Evolutionary conservation across 2,113 vertebrate species (phyloP), one percentile per base, ranked within the genome.

Genomic region (Numenius arquata): DNA sequence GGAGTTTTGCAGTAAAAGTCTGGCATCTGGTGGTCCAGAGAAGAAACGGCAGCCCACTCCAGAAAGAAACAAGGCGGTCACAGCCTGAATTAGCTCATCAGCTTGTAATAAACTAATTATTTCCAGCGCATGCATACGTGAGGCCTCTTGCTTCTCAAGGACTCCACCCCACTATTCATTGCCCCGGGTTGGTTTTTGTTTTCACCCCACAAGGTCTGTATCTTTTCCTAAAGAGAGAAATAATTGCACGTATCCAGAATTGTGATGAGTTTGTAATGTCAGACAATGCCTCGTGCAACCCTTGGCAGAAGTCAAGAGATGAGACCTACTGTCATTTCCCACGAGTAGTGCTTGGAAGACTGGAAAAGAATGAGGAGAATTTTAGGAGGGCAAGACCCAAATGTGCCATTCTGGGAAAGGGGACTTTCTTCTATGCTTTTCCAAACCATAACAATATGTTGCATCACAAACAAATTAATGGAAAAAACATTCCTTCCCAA

Each of bases 1-100:
- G 88, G 68, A 95, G 97, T 98, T 98, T 94, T 92, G 95, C 97
- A 97, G 98, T 97, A 97, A 87, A 98, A 97, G 97, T 94, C 97
- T 98, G 98, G 96, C 98, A 98, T 97, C 98, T 98, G 98, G 97
- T 98, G 98, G 98, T 62, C 34, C 59, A 6, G 23, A 23, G 30
- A 19, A 87, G 80, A 91, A 92, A 93, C 34, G 58, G 68, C 96
- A 98, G 71, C 50, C 34, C 41, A 10, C 36, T 70, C 48, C 63
- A n/a, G 36, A 63, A n/a, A 72, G 34, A 56, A 27, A 82, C n/a
- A 40, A 71, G 12, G 30, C 4, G 2, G 23, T 36, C 62, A 27
- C 38, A 68, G 75, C 32, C 72, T 52, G 74, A 71, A 94, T 74
- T 67, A 66, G 27, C 41, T 66, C 87, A 55, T 87, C 72, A 48